phyloP scores from a whole-genome alignment of 1,140 invertebrate species.

The Cardiocondyla obscurior region DNA sequence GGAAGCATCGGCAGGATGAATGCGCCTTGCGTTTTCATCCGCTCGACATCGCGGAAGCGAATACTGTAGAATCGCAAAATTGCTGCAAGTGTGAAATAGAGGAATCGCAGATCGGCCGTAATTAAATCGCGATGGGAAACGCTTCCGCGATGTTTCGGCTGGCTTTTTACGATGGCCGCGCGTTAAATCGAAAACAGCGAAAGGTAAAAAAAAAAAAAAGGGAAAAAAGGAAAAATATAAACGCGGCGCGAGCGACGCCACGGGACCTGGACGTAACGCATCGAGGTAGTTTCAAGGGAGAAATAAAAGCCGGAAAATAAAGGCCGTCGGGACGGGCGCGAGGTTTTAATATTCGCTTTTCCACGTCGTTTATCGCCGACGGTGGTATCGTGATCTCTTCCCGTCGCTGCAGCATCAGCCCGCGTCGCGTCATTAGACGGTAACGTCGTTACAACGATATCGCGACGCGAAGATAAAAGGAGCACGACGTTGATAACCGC shows the following conservation, averaged over 20 bases:
- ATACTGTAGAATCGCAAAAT: background rate
- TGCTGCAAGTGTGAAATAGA: background rate
- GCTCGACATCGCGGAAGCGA: background rate
- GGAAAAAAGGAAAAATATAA: background rate
- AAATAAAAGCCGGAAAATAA: constrained; percentile 1
- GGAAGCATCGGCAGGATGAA: background rate
- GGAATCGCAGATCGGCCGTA: background rate
- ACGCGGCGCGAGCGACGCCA: background rate
- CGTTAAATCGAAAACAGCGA: background rate
- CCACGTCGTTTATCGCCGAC: background rate
- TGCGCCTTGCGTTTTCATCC: constrained; percentile 8
- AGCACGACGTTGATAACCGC: background rate
- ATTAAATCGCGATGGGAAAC: background rate
- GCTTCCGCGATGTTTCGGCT: background rate
- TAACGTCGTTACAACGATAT: constrained; percentile 12
- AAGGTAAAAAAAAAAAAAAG: background rate
- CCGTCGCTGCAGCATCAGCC: background rate
- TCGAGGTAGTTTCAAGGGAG: background rate
- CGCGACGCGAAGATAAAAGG: constrained; percentile 14
- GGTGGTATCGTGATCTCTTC: background rate
- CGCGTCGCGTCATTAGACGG: constrained; percentile 29
- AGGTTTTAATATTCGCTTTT: constrained; percentile 32
- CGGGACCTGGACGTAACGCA: background rate
- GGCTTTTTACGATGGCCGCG: background rate
- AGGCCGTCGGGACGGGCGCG: background rate